A percentile compares a stretch with the other conserved stretches of the same genome.
Conservation (phyloP, 2,797 vertebrate species). For the Brachyalestes nurse region DNA sequence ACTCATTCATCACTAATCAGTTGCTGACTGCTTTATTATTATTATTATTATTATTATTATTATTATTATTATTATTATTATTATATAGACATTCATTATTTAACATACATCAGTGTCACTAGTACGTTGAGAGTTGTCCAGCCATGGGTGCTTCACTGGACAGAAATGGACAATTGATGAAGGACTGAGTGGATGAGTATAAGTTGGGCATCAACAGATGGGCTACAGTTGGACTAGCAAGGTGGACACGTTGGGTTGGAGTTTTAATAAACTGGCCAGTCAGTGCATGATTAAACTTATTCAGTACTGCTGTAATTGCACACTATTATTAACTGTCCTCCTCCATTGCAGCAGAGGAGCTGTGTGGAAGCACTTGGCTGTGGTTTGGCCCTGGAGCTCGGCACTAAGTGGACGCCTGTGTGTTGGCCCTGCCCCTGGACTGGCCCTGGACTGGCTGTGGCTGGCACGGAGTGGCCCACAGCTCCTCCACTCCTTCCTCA, state of each 20-base stretch:
- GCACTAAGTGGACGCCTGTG: slow-evolving; percentile 6
- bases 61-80: too few relatives aligned
- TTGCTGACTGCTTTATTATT: too few relatives aligned
- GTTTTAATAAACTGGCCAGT: not conserved
- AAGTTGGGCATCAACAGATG: not conserved
- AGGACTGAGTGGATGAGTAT: not conserved
- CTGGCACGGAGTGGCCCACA: not conserved
- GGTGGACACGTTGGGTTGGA: not conserved
- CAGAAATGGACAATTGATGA: not conserved
- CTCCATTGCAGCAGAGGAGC: slow-evolving; percentile 63
- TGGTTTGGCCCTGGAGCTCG: slow-evolving; percentile 26
- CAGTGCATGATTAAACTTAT: not conserved
- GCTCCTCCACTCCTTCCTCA: slow-evolving; percentile 41
- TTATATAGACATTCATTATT: too few relatives aligned
- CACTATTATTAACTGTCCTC: slow-evolving; percentile 12
- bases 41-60: too few relatives aligned
- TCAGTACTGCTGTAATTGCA: not conserved
- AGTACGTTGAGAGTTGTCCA: too few relatives aligned
- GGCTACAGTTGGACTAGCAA: not conserved
- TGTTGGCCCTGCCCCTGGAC: not conserved
- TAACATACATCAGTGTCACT: too few relatives aligned
- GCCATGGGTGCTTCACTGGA: not conserved
- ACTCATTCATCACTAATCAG: too few relatives aligned
- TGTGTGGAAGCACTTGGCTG: slow-evolving; percentile 58
- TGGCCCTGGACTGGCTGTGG: not conserved